Base-by-base conservation (phyloP, 1,140 invertebrate genomes). In the Nylanderia fulva region DNA sequence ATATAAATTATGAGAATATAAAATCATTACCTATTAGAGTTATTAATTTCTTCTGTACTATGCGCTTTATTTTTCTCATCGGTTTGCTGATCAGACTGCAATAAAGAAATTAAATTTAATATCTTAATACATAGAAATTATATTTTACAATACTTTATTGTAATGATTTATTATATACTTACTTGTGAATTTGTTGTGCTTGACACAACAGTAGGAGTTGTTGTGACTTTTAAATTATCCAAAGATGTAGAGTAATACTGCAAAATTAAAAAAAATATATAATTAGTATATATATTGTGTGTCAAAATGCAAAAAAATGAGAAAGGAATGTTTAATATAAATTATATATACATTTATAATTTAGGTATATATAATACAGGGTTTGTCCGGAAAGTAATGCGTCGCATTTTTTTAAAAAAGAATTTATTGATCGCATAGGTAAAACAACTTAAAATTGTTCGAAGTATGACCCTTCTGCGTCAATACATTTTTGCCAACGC, bases 1-100 rank as follows among this genome's bases (percentile, higher is more conserved):
- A 18, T 74, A 33, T 2, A 42, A 58, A 36, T 56, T 42, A 18
- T 48, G 15, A 64, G 66, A 74, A 84, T 58, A 66, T 13, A 15
- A 85, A 24, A 13, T 85, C 6, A 61, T 90, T 90, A 90, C 88
- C 88, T 89, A 71, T 66, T 42, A 15, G 64, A 77, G 63, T 87
- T 61, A 74, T 85, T 76, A 58, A 27, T 61, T 36, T 85, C 74
- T 48, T 71, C 77, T 11, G 27, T 36, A 1, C 5, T 33, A 18
- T 24, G 24, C 21, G 1, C 60, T 45, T 48, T 76, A 39, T 42
- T 61, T 84, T 87, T 89, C 7, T 39, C 24, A 13, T 36, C 29
- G 56, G 39, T 60, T 45, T 86, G 64, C 15, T 84, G 79, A 24
- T 75, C 71, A 48, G 64, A 24, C 87, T 90, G 54, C 33, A 75